Conservation (phyloP, 2,113 vertebrate species). For the Diadophis punctatus region DNA sequence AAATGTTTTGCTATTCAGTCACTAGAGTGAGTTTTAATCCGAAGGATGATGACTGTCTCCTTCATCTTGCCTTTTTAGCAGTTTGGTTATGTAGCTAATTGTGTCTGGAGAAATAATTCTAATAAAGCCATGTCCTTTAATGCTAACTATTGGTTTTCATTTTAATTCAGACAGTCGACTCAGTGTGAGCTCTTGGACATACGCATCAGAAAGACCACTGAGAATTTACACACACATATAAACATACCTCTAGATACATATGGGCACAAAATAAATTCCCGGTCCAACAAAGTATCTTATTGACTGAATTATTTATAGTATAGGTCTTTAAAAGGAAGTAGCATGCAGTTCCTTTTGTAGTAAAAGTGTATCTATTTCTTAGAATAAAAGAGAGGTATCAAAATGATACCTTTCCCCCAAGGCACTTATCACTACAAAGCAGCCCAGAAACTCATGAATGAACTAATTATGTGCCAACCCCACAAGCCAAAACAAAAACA, state of each 20-base stretch:
- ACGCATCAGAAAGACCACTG: constrained; percentile 59
- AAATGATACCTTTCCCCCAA: constrained; percentile 29
- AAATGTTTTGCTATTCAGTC: constrained; percentile 12
- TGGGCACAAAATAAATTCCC: constrained; percentile 67
- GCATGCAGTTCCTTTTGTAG: constrained; percentile 57
- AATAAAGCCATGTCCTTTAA: constrained; percentile 78
- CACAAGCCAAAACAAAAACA: constrained; percentile 67
- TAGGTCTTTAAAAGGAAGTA: constrained; percentile 61
- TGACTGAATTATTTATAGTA: constrained; percentile 61
- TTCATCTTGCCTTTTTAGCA: constrained; percentile 43
- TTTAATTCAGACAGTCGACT: constrained; percentile 71
- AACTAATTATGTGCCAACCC: constrained; percentile 63
- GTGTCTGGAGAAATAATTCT: constrained; percentile 73
- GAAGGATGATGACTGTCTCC: constrained; percentile 18
- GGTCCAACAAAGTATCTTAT: constrained; percentile 52
- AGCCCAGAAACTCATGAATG: constrained; percentile 66
- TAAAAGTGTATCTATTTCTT: constrained; percentile 58
- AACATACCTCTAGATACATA: constrained; percentile 12
- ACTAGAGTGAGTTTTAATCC: constrained; percentile 30
- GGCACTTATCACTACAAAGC: constrained; percentile 54
- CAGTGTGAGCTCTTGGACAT: constrained; percentile 58
- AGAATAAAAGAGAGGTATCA: constrained; percentile 47
- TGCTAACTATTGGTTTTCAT: constrained; percentile 73
- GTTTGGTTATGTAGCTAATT: constrained; percentile 62
- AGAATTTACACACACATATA: constrained; percentile 64